Evolutionary conservation across 1,140 invertebrate species (phyloP), one percentile per base, ranked within the genome.

Genomic region (Dreissena polymorpha): DNA sequence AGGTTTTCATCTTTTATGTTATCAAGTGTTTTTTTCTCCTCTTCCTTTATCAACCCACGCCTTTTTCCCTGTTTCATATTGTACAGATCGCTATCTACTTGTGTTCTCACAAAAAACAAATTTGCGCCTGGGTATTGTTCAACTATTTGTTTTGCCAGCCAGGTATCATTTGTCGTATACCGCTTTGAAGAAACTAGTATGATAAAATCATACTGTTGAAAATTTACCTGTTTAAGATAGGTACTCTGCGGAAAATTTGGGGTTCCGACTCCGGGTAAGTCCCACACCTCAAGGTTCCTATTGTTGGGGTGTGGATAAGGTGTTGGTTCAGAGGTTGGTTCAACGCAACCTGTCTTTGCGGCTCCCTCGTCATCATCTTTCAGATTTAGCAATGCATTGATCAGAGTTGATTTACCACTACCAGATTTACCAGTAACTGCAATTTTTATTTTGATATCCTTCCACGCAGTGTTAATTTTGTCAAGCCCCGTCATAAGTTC

Each of bases 81-180:
- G 13, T 67, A n/a, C 39, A 39, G 39, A 39, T 39, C 39, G 39
- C 39, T 39, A 67, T 29, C 21, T 5, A 67, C 64, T 67, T 67
- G 23, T 14, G 23, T 67, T 67, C 64, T 16, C 12, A 67, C 64
- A 23, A 67, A 67, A 7, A 27, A 12, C 13, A 67, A 67, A 16
- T 23, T 29, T 67, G 23, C 29, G 64, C 64, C 10, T n/a, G 13
- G 64, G 13, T 23, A 27, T 67, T n/a, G 2, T 39, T 39, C 8
- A 39, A 39, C 64, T 29, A 67, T 67, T 29, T 67, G 23, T 23
- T 67, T 67, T 67, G 16, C 64, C 13, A 67, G 23, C 64, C 64
- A 67, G 10, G 29, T 27, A 67, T 67, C 64, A 29, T 67, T 67
- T 10, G 23, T 29, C 21, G 64, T 67, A 67, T 67, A 39, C 39